Evolutionary conservation across 2,113 vertebrate species (phyloP), one percentile per base, ranked within the genome.

Genomic region (Myiagra hebetior): DNA sequence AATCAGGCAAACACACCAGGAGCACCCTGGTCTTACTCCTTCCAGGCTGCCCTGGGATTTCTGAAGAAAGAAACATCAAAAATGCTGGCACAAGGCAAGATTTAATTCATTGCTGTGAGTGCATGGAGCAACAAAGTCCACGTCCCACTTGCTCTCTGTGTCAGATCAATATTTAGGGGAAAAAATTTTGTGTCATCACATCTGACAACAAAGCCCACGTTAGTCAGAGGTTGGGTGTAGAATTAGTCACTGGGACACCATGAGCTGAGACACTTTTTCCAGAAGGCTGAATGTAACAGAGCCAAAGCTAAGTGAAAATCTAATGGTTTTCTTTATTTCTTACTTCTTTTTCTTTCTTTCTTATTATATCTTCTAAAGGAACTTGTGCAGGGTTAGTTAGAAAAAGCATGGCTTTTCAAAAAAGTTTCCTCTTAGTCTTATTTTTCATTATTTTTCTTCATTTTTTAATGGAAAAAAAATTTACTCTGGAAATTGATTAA

Each of bases 351-450:
- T 9, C 9, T 46, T 24, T 67, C 11, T 41, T 31, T 11, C 3
- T n/a, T 22, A 13, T 13, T 26, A 8, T 27, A 1, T 15, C 5
- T 30, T 46, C 49, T 35, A 62, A 39, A 69, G 27, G n/a, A 93
- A 46, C 2, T 0, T 30, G 4, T 6, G 6, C 4, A 8, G 53
- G 2, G 3, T 1, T 53, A 75, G 35, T 1, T 44, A 72, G 33
- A 16, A 33, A 83, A 1, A 85, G 23, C 5, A 31, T 3, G 8
- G 0, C 0, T 79, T 69, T 63, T 28, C 0, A 1, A 7, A 52
- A 15, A 7, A 3, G 3, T 5, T 41, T 31, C 0, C 28, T 49
- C 8, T 47, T 82, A 1, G 18, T 65, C 24, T 28, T 21, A 13
- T 27, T 44, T 33, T n/a, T 7, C 4, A 22, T 24, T 4, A 18